Percentiles rank a stretch among this genome's conserved stretches.
Conservation (phyloP, 1,140 invertebrate genomes). For the Meteorus sp. region DNA sequence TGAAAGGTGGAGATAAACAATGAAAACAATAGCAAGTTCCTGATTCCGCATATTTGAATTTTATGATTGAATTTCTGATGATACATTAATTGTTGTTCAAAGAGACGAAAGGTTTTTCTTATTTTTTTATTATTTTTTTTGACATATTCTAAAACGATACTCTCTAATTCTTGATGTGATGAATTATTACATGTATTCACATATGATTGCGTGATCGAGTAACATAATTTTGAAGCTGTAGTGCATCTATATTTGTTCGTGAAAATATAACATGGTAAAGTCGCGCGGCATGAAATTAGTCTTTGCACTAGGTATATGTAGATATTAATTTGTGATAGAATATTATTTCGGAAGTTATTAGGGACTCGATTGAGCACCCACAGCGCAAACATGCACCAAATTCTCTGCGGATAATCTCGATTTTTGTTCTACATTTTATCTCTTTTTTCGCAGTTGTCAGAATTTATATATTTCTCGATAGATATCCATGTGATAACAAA, state of each 20-base stretch:
- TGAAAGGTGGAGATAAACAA: too few species aligned
- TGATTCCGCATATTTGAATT: too few species aligned
- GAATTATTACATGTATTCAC: not conserved
- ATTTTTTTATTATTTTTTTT: too few species aligned
- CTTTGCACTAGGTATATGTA: conserved; percentile 20
- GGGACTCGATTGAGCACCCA: conserved; percentile 33
- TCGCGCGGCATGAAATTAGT: conserved; percentile 17
- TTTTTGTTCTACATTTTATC: conserved; percentile 12
- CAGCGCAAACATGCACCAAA: conserved; percentile 39
- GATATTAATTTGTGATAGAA: conserved; percentile 51
- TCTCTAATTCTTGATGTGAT: too few species aligned
- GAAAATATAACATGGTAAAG: conserved; percentile 24
- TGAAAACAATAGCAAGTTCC: too few species aligned
- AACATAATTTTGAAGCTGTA: conserved; percentile 29
- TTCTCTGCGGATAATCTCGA: conserved; percentile 22
- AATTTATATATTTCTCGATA: too few species aligned
- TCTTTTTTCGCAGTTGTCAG: not conserved
- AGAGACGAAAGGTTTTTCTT: too few species aligned
- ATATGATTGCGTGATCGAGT: conserved; percentile 35
- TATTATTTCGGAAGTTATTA: conserved; percentile 43
- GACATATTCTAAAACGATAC: too few species aligned
- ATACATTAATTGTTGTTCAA: too few species aligned
- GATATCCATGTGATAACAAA: too few species aligned
- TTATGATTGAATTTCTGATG: too few species aligned
- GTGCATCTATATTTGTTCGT: not conserved